phyloP scores from a whole-genome alignment of 1,140 invertebrate species.

The Vollenhovia emeryi region DNA sequence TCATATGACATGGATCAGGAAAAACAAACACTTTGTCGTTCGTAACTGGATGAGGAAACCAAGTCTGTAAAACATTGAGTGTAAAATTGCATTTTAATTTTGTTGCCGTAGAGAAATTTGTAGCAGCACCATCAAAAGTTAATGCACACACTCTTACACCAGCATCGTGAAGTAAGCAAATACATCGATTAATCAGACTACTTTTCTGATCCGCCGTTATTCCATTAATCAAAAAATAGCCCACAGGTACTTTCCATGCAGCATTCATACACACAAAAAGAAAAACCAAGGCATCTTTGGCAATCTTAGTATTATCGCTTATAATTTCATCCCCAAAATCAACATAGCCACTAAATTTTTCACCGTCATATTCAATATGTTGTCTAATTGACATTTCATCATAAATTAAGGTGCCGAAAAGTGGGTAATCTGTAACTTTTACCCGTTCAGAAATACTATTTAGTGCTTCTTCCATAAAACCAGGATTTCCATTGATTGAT shows the following conservation, averaged over 20 bases:
- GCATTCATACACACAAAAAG: background rate
- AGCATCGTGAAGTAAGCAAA: no score
- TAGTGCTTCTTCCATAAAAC: background rate
- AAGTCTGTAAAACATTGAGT: no score
- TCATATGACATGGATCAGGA: no score
- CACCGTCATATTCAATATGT: background rate
- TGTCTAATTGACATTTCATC: background rate
- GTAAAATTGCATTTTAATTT: no score
- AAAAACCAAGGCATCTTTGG: background rate
- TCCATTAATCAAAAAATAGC: background rate
- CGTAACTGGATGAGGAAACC: no score
- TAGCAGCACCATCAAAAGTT: no score
- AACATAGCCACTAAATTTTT: background rate
- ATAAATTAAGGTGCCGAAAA: background rate
- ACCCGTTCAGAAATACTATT: background rate
- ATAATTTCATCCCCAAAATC: background rate
- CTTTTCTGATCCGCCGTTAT: background rate
- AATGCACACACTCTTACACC: no score
- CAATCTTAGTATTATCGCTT: background rate
- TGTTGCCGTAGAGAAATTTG: no score
- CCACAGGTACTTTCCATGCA: conserved; percentile 7
- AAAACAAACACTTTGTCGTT: no score
- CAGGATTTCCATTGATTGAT: background rate
- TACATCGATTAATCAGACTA: no score
- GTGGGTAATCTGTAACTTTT: background rate